Percentiles rank a stretch among this genome's conserved stretches.
Evolutionary conservation across 2,113 vertebrate genomes (phyloP).

Genomic region (Embiotoca jacksoni): DNA sequence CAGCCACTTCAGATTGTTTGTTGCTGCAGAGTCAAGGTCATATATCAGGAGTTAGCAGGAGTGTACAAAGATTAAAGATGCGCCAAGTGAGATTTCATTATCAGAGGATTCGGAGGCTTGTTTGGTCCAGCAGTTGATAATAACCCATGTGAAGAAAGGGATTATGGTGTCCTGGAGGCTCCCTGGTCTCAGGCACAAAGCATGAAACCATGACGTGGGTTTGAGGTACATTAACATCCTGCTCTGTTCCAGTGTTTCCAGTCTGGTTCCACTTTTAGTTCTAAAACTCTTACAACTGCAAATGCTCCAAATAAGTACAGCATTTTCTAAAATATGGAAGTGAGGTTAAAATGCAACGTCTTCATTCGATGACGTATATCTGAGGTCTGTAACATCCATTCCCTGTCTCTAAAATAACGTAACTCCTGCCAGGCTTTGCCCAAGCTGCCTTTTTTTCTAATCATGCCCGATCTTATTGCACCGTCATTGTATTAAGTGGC

Average conservation of each 20-base stretch:
- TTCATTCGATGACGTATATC: too few relatives aligned
- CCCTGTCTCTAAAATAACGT: too few relatives aligned
- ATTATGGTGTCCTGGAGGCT: conserved; percentile 41
- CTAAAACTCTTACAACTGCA: too few relatives aligned
- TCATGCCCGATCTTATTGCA: conserved; percentile 57
- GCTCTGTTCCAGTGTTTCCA: not conserved
- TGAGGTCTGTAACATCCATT: not conserved
- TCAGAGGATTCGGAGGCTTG: conserved; percentile 2
- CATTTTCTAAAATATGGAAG: not conserved
- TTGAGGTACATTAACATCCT: conserved; percentile 16
- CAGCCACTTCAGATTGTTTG: too few relatives aligned
- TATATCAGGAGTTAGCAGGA: not conserved
- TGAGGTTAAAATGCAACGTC: too few relatives aligned
- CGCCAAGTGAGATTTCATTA: not conserved
- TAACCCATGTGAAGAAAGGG: conserved; percentile 34
- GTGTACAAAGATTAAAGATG: conserved; percentile 19
- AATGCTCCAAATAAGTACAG: not conserved
- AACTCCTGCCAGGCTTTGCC: conserved; percentile 17
- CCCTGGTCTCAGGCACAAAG: conserved; percentile 32
- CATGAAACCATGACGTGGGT: conserved; percentile 24
- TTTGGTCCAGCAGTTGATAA: conserved; percentile 26
- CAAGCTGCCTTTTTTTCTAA: conserved; percentile 32
- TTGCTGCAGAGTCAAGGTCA: not conserved
- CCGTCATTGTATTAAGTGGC: conserved; percentile 70
- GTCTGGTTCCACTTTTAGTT: not conserved